Evolutionary conservation across 2,888 invertebrate species (phyloP), one percentile per base, ranked within the genome.

Genomic region (Ptycholaimellus sp.): DNA sequence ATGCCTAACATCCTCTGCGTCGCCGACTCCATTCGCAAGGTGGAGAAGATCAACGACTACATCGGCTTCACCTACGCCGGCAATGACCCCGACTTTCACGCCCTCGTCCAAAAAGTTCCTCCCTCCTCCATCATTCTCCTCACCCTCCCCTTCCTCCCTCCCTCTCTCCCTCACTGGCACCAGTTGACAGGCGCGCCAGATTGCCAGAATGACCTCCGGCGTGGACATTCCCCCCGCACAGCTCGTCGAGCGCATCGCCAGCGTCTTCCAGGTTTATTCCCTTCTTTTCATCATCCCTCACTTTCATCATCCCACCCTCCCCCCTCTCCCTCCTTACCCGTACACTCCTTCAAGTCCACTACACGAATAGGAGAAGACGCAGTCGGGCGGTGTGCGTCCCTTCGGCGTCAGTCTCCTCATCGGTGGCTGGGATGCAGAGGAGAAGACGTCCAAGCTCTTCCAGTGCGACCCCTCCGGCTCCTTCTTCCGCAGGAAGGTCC

Each of bases 231-330:
- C 96, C 0, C 87, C 90, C 0, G 75, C 80, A 0, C 90, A 93
- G 60, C 67, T 96, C 14, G 96, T 96, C 33, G 85, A 90, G 60
- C 68, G 81, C 44, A 76, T 96, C 2, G 93, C 96, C 18, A 77
- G 79, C 38, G 76, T 96, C 20, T 96, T 99, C 93, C 96, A 96
- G n/a, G n/a, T n/a, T n/a, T n/a, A n/a, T n/a, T n/a, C n/a, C n/a
- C n/a, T n/a, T n/a, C n/a, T n/a, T n/a, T n/a, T n/a, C n/a, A n/a
- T n/a, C n/a, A n/a, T n/a, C n/a, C n/a, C n/a, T n/a, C n/a, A n/a
- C n/a, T n/a, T n/a, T n/a, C n/a, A n/a, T n/a, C n/a, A n/a, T n/a
- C n/a, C n/a, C n/a, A n/a, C n/a, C n/a, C n/a, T n/a, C n/a, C n/a
- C n/a, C n/a, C n/a, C n/a, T n/a, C n/a, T n/a, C n/a, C n/a, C n/a